Evolutionary conservation across 1,140 invertebrate species (phyloP).

Genomic region (Portunus trituberculatus): DNA sequence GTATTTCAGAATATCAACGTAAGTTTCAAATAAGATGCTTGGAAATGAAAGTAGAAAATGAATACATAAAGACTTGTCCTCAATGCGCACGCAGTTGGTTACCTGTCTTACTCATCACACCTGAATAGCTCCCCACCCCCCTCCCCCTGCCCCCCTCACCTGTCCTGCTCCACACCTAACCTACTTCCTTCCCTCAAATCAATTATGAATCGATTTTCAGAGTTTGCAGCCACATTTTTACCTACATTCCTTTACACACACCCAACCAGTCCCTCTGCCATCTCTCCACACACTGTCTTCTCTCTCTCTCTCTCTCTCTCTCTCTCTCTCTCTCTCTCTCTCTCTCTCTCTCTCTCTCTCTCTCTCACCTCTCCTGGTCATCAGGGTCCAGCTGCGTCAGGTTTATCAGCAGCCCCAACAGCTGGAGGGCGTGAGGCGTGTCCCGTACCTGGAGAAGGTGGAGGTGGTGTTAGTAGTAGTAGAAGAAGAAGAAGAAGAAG

Average conservation of each 20-base stretch:
- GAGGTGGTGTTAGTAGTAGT: background rate
- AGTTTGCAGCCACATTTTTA: background rate
- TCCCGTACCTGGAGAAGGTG: slow-evolving; percentile 42
- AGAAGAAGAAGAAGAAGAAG: too few species aligned
- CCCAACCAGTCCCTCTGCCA: background rate
- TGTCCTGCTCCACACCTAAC: background rate
- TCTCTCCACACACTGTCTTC: background rate
- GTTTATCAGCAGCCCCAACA: slow-evolving; percentile 56
- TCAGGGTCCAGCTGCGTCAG: slow-evolving; percentile 54
- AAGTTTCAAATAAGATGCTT: too few species aligned
- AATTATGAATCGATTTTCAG: background rate
- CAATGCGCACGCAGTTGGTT: background rate
- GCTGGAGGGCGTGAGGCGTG: slow-evolving; percentile 62
- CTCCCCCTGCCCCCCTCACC: background rate
- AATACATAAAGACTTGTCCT: too few species aligned
- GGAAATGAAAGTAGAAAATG: too few species aligned
- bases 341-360: background rate
- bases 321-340: background rate
- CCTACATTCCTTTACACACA: background rate
- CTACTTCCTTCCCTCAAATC: background rate
- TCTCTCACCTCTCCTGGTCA: slow-evolving; percentile 45
- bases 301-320: slow-evolving; percentile 5
- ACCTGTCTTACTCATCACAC: background rate
- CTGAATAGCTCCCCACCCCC: background rate
- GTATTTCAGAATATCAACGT: too few species aligned